Evolutionary conservation across 2,113 vertebrate genomes (phyloP), one percentile per base, ranked within the genome.

Genomic region (human): DNA sequence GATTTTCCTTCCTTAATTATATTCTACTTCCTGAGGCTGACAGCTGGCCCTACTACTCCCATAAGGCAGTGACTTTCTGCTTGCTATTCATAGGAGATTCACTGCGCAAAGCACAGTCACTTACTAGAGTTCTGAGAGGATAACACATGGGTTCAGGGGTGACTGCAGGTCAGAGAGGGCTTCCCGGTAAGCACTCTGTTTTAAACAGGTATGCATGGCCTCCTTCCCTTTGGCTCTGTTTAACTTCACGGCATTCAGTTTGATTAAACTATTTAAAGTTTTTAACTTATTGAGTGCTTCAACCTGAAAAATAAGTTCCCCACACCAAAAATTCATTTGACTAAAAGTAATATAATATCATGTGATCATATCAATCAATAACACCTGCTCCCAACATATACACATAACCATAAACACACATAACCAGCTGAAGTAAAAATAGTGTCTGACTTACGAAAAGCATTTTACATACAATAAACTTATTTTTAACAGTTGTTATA

Each of bases 221-320:
- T 99, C 99, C 99, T 99, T 99, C 98, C 98, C 99, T 99, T 99
- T 99, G 98, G 98, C 99, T 99, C 97, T 99, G 99, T 97, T 99
- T 98, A 97, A 99, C 97, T 99, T 99, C 98, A 99, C 93, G 83
- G 99, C 99, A 97, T 99, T 99, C 96, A 99, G 98, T 97, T 99
- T 99, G 93, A 99, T 99, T 48, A 99, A 98, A 96, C 99, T 99
- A 87, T 99, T 99, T 97, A 99, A 99, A 14, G 99, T 99, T 98
- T 99, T 99, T 97, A 99, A 98, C 95, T 99, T 99, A 98, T 98
- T 99, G 96, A 99, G 99, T 25, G 99, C 99, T 98, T 99, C 99
- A 98, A 99, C 99, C 99, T 99, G 98, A 95, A 98, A 98, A 89
- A 97, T 32, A 97, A 70, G 23, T 78, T 97, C 94, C n/a, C 79